Percentiles rank a stretch among this genome's conserved stretches.
phyloP scores from a whole-genome alignment of 92 coral and sea anemone species.

The Bergia sp. region DNA sequence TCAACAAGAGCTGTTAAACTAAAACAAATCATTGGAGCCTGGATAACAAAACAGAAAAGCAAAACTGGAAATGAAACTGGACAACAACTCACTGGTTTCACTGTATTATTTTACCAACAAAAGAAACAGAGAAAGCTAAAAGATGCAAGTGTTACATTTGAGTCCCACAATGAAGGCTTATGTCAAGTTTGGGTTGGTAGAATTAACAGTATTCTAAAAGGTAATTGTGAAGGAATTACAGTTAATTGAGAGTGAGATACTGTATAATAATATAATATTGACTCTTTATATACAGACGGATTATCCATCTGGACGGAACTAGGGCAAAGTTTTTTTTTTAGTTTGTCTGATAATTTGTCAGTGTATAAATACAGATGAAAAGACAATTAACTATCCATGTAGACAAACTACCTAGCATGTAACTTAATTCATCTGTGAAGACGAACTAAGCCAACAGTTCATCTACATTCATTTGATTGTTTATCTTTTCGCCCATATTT shows the following conservation, averaged over 20 bases:
- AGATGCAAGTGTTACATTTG: constrained; percentile 68
- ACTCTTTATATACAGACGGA: too few species aligned
- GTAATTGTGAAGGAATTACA: constrained; percentile 10
- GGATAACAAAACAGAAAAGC: constrained; percentile 62
- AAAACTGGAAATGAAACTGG: constrained; percentile 53
- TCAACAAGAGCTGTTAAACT: constrained; percentile 57
- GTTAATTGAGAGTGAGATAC: background rate
- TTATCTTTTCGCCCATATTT: too few species aligned
- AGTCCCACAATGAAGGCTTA: constrained; percentile 58
- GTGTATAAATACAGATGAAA: too few species aligned
- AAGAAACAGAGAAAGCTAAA: constrained; percentile 59
- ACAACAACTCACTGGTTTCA: constrained; percentile 62
- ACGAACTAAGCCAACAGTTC: too few species aligned
- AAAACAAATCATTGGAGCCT: constrained; percentile 69
- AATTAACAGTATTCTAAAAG: constrained; percentile 60
- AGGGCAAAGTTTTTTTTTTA: too few species aligned
- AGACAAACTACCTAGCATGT: too few species aligned
- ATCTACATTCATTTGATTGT: too few species aligned
- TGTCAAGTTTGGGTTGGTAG: constrained; percentile 70
- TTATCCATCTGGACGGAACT: too few species aligned
- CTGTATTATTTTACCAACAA: constrained; percentile 62
- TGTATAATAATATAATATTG: too few species aligned
- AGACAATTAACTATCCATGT: too few species aligned
- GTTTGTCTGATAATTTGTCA: too few species aligned
- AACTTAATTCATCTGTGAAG: too few species aligned